Evolutionary conservation across 2,888 invertebrate genomes (phyloP), one percentile per base, ranked within the genome.

Genomic region (Mesorhabditis spiculigera): DNA sequence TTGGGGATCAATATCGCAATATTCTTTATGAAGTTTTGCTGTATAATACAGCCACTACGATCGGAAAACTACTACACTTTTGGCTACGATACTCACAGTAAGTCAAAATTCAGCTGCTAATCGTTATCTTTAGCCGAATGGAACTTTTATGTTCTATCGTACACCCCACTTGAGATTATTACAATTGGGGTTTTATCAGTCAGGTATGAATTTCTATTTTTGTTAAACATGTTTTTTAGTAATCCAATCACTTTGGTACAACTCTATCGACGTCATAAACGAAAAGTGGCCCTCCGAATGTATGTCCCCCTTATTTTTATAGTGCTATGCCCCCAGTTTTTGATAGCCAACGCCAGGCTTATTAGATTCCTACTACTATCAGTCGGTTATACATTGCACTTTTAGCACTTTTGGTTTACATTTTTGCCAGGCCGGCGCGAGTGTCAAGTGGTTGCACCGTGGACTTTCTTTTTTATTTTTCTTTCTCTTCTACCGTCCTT

Each of bases 191-290:
- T 83, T 4, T 73, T 86, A 58, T 77, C 83, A 10, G 75, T 86
- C 65, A 78, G 28, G 28, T 28, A 28, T 28, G 28, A 3, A 28
- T 28, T 28, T 28, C 28, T 28, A 28, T 28, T 28, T 28, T 28
- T 28, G 28, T 28, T 28, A 28, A 28, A 28, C 1, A 28, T 1
- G 28, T 28, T 28, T 28, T 28, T 28, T 28, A 28, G 77, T 69
- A 86, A 84, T 76, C 86, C 86, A 4, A 80, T 85, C 65, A 86
- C 85, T 3, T 71, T 86, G 16, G 75, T 84, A 5, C 82, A 83
- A 67, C 78, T 85, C 6, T 84, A 82, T 67, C 78, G 82, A 28
- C 72, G 84, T 43, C 84, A 86, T 75, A 82, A 83, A 68, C 67
- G 84, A 41, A 86, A 86, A 69, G 73, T 84, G 45, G 84, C 84